Evolutionary conservation across 2,888 invertebrate genomes (phyloP).

Genomic region (Eupithecia abbreviata): DNA sequence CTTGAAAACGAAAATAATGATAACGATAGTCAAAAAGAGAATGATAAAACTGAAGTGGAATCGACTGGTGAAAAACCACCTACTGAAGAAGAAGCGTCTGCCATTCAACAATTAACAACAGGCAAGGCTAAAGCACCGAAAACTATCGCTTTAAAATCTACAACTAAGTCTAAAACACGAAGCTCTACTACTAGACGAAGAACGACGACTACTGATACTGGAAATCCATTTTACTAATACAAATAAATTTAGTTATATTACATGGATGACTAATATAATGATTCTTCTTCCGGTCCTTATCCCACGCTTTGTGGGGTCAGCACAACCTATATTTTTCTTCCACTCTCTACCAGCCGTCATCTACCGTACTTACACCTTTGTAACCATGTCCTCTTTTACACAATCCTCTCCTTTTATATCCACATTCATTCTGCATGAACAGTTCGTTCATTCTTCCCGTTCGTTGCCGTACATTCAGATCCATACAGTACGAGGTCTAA

Average conservation of each 20-base stretch:
- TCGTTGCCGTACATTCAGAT: too few species aligned
- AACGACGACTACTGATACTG: conserved; percentile 20
- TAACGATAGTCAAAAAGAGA: background rate
- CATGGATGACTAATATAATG: background rate
- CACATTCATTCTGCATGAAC: too few species aligned
- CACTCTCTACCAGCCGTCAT: too few species aligned
- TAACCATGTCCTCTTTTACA: too few species aligned
- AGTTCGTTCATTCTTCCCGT: too few species aligned
- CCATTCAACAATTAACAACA: background rate
- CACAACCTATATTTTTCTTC: too few species aligned
- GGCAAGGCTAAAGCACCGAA: background rate
- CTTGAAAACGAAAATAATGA: background rate
- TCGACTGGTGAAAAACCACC: conserved; percentile 4
- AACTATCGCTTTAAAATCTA: background rate
- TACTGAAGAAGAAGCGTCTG: background rate
- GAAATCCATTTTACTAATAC: conserved; percentile 32
- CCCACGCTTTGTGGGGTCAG: too few species aligned
- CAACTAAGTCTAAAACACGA: background rate
- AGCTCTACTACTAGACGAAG: conserved; percentile 10
- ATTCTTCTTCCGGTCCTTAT: too few species aligned
- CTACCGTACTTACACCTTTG: too few species aligned
- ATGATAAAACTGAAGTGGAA: background rate
- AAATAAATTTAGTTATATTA: background rate
- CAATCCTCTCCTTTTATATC: background rate
- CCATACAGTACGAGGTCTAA: too few species aligned